Conservation (phyloP, 1,140 invertebrate species). For the Drosophila ercepeae region DNA sequence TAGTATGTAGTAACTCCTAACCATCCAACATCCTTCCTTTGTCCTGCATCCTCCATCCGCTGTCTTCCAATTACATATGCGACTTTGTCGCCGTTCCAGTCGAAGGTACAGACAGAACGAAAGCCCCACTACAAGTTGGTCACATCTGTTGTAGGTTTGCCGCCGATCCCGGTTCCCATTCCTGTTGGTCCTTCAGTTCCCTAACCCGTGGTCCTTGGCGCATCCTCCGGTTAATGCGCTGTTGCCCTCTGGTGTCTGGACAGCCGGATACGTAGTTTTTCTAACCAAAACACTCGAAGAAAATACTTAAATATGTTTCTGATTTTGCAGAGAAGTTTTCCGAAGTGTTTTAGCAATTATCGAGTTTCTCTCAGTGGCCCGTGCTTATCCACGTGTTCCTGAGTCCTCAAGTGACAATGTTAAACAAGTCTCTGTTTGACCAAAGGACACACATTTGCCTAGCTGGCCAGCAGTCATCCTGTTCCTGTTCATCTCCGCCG, state of each 20-base stretch:
- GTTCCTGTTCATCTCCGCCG: conserved; percentile 13
- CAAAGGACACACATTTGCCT: conserved; percentile 48
- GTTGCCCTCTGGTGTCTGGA: conserved; percentile 34
- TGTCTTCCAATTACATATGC: conserved; percentile 62
- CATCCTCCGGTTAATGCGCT: conserved; percentile 39
- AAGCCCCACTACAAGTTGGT: conserved; percentile 39
- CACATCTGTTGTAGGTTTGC: conserved; percentile 52
- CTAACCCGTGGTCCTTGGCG: not conserved
- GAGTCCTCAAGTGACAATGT: conserved; percentile 55
- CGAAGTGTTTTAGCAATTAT: not conserved
- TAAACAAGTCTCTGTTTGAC: conserved; percentile 55
- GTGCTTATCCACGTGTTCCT: conserved; percentile 18
- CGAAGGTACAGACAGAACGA: conserved; percentile 22
- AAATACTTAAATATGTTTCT: not conserved
- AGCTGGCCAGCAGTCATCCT: conserved; percentile 19
- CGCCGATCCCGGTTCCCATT: conserved; percentile 5
- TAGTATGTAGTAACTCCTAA: conserved; percentile 26
- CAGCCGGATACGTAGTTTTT: conserved; percentile 41
- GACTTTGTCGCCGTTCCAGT: conserved; percentile 51
- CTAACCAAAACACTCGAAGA: not conserved
- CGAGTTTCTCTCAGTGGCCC: conserved; percentile 3
- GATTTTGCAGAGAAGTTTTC: not conserved
- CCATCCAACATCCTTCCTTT: conserved; percentile 41
- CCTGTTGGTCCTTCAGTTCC: not conserved
- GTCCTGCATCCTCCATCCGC: not conserved